These are phyloP conservation scores for Etia nguti DNA, from an alignment of 2,113 vertebrate genomes.

Conservation along the genomic window DNA sequence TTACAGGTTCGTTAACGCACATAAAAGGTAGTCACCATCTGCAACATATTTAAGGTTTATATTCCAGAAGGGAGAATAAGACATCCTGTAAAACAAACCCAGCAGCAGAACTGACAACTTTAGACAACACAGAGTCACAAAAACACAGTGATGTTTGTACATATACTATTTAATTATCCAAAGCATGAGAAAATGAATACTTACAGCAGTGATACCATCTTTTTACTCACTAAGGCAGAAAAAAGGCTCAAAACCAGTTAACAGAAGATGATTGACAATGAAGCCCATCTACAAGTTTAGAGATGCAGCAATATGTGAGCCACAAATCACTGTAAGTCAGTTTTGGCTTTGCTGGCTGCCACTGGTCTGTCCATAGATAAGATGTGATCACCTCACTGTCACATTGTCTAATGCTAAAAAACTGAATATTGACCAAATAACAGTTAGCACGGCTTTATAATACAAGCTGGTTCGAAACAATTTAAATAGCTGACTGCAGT, in stretches of 20 bases:
- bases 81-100: slow-evolving; percentile 32
- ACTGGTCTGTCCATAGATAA: background rate
- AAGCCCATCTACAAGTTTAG: background rate
- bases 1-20: background rate
- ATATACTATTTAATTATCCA: background rate
- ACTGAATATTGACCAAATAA: background rate
- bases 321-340: background rate
- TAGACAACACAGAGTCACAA: slow-evolving; percentile 12
- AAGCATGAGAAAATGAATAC: background rate
- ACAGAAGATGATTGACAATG: background rate
- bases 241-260: background rate
- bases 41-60: slow-evolving; percentile 25
- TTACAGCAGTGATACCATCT: background rate
- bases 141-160: slow-evolving; percentile 18
- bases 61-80: slow-evolving; percentile 12
- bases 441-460: background rate
- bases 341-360: background rate
- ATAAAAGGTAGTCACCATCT: slow-evolving; percentile 31
- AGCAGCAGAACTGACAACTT: background rate
- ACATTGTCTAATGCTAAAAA: background rate
- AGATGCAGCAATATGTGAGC: background rate
- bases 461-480: background rate
- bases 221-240: background rate
- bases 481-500: background rate
- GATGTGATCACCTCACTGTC: background rate